Conservation (phyloP, 2,113 vertebrate genomes). For the Porphyrio hochstetteri region DNA sequence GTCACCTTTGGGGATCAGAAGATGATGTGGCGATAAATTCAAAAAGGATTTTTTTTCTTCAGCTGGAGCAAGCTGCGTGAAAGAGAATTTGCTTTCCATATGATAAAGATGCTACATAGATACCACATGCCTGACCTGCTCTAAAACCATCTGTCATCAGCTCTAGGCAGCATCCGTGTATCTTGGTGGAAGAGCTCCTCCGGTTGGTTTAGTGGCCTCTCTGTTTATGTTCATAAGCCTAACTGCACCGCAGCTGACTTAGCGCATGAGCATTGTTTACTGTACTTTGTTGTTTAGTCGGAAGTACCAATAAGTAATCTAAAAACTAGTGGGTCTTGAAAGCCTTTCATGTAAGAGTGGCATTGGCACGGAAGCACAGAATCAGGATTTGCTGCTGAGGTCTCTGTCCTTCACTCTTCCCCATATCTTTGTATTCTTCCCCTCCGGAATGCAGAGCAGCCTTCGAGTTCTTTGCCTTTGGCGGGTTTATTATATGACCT, state of each 20-base stretch:
- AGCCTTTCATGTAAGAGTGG: neutral
- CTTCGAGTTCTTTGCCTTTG: neutral
- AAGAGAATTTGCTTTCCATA: slow-evolving; percentile 43
- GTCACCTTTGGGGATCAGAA: slow-evolving; percentile 34
- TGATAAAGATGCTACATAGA: slow-evolving; percentile 8
- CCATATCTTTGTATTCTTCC: neutral
- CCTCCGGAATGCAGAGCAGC: neutral
- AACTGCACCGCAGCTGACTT: neutral
- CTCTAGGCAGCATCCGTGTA: neutral
- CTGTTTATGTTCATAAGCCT: neutral
- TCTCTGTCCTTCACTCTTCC: neutral
- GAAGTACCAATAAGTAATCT: neutral
- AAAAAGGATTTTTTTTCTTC: neutral
- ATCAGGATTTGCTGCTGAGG: neutral
- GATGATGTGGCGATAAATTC: neutral
- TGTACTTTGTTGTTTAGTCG: neutral
- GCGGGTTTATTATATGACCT: neutral
- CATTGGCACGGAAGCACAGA: neutral
- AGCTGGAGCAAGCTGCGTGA: neutral
- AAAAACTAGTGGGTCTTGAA: neutral
- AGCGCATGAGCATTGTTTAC: neutral
- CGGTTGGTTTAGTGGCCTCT: neutral
- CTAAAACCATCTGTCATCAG: slow-evolving; percentile 53
- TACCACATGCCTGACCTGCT: slow-evolving; percentile 41
- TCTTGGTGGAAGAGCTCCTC: slow-evolving; percentile 14